phyloP scores from a whole-genome alignment of 2,888 invertebrate genomes.

The Cheilosia urbana region DNA sequence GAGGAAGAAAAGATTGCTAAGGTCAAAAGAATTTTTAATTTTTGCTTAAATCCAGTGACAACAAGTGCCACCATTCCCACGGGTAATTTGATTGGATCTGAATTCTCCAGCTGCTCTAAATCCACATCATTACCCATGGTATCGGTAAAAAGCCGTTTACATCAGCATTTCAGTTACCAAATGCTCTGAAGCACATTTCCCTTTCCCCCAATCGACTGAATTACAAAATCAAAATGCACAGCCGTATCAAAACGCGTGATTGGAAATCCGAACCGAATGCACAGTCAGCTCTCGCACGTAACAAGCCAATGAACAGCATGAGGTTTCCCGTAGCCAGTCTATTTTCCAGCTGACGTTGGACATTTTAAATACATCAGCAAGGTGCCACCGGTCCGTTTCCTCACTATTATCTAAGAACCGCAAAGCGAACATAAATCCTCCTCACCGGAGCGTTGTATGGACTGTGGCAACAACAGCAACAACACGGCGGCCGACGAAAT shows the following conservation, averaged over 20 bases:
- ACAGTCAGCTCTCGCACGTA: constrained; percentile 32
- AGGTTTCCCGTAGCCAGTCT: constrained; percentile 28
- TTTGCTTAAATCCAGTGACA: too few relatives aligned
- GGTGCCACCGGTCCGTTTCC: constrained; percentile 58
- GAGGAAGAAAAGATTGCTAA: too few relatives aligned
- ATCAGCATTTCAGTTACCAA: too few relatives aligned
- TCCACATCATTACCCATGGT: too few relatives aligned
- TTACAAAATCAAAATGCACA: constrained; percentile 21
- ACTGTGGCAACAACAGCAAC: constrained; percentile 1
- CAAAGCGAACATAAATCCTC: constrained; percentile 50
- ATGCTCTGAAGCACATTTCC: background rate
- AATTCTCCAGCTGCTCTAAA: too few relatives aligned
- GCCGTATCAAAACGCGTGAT: constrained; percentile 56
- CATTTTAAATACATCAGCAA: constrained; percentile 61
- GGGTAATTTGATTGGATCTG: too few relatives aligned
- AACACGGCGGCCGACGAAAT: constrained; percentile 12
- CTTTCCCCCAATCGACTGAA: too few relatives aligned
- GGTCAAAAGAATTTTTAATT: too few relatives aligned
- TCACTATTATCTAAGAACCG: constrained; percentile 52
- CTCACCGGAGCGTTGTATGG: background rate
- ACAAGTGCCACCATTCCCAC: too few relatives aligned
- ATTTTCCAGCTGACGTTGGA: constrained; percentile 33
- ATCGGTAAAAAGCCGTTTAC: too few relatives aligned
- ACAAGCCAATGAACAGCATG: constrained; percentile 33
- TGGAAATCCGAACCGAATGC: constrained; percentile 61